Conservation (phyloP, 2,888 invertebrate genomes). For the Chorisops tibialis region DNA sequence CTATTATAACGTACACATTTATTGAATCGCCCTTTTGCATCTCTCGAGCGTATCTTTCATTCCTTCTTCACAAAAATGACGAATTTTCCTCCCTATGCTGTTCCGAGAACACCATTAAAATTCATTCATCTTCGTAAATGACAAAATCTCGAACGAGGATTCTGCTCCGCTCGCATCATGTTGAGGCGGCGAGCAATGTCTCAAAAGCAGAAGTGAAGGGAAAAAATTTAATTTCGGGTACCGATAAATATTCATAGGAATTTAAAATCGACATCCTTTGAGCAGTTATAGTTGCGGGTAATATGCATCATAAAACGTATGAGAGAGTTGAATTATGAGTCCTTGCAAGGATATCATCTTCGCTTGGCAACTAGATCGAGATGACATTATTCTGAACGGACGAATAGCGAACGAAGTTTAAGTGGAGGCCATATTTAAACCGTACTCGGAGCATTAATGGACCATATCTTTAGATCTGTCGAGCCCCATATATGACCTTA, state of each 20-base stretch:
- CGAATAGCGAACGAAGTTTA: background rate
- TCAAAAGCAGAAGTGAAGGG: background rate
- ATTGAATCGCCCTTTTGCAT: too few relatives aligned
- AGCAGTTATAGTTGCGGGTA: constrained; percentile 12
- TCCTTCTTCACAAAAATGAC: too few relatives aligned
- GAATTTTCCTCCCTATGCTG: too few relatives aligned
- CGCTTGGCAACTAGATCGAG: background rate
- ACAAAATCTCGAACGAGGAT: background rate
- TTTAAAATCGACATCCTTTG: constrained; percentile 34
- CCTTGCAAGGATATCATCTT: background rate
- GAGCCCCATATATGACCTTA: background rate
- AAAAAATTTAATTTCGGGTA: constrained; percentile 34
- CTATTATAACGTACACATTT: too few relatives aligned
- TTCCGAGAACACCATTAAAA: constrained; percentile 1
- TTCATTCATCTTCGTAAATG: constrained; percentile 16
- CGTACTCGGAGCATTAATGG: constrained; percentile 27
- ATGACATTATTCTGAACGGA: background rate
- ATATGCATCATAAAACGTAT: constrained; percentile 30
- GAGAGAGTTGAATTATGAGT: constrained; percentile 21
- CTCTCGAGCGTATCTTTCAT: too few relatives aligned
- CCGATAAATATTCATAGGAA: constrained; percentile 35
- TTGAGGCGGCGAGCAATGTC: too few relatives aligned
- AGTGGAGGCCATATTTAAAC: constrained; percentile 5
- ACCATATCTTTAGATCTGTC: background rate
- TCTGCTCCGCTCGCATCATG: too few relatives aligned